Evolutionary conservation across 2,113 vertebrate species (phyloP), one percentile per base, ranked within the genome.

Genomic region (Echinops telfairi): DNA sequence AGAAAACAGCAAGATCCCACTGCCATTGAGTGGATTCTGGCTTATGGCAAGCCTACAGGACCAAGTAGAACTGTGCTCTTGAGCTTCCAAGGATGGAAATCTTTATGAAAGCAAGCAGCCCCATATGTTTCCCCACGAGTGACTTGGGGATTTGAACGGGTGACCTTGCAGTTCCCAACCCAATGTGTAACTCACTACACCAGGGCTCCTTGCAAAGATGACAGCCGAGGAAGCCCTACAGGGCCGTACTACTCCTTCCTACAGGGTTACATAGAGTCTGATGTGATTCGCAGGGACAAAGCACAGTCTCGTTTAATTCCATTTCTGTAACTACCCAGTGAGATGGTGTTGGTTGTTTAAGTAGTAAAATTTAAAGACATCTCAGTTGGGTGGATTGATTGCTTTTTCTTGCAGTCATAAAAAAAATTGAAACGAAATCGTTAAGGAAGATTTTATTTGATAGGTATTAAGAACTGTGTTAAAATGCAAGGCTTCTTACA

Each of bases 301-400:
- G 29, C 38, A 64, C 58, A 62, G 76, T 96, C 79, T 92, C 60
- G 36, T 81, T 94, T 36, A 60, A 86, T 78, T 81, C 47, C 81
- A 38, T 66, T 47, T 90, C 81, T 62, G 60, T 16, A 73, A 77
- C 33, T 70, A 68, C 40, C 29, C 36, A 38, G 0, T 4, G 23
- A 47, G 22, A 36, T 94, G 62, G 20, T 40, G 73, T 94, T 80
- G 75, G 47, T 62, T 89, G n/a, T 57, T 81, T 68, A 89, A 38
- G 43, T 16, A 33, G 43, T 89, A 78, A 81, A 94, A 89, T 57
- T 94, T 78, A 91, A 90, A 92, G 71, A 31, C n/a, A 83, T 53
- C 9, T 78, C 70, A 71, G n/a, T 90, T 87, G 20, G 57, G 36
- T 86, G 66, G 86, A 22, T 81, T 95, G 82, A 84, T 64, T 86